Base-by-base conservation (phyloP, 2,888 invertebrate genomes). In the Plebejus melissa region DNA sequence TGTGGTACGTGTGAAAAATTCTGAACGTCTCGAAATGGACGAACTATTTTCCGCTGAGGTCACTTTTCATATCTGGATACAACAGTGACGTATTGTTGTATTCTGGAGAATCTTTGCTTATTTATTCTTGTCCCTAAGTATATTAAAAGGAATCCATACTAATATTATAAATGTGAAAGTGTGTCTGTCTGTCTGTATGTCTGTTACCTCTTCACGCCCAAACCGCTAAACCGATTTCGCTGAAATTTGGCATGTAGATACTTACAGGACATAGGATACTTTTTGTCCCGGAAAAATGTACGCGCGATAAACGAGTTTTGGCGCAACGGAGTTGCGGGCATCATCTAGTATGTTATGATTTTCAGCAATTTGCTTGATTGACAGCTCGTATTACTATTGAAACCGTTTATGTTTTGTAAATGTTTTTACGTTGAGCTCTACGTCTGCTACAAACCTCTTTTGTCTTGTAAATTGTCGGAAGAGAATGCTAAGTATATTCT, bases 1-100 rank as follows among this genome's bases (percentile, higher is more conserved):
- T 82, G 80, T 77, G 79, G 50, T 82, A 83, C 83, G 83, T 83
- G 83, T 76, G 77, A 74, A 80, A 79, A 81, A 80, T 82, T 69
- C 75, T 71, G 71, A 81, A 80, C 75, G 74, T 77, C 76, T 75
- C 76, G 77, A 78, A 78, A 77, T 79, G 70, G 70, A 46, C 75
- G 11, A 60, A 75, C 69, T 38, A 75, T 75, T 70, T 70, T 57
- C 69, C 70, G 57, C 54, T 69, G 70, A 41, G 69, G 57, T 75
- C 70, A 70, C 65, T 65, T 65, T 65, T 65, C 65, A 65, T 57
- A 36, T 69, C 57, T 70, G 58, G 54, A 50, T 58, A 75, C 69
- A 57, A 70, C 69, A 81, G 76, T 80, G 80, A 81, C 81, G 79
- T 76, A 78, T 78, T 77, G 80, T 82, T 78, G 81, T 80, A 79